Conservation (phyloP, 2,888 invertebrate genomes). For the Drosophila borealis region DNA sequence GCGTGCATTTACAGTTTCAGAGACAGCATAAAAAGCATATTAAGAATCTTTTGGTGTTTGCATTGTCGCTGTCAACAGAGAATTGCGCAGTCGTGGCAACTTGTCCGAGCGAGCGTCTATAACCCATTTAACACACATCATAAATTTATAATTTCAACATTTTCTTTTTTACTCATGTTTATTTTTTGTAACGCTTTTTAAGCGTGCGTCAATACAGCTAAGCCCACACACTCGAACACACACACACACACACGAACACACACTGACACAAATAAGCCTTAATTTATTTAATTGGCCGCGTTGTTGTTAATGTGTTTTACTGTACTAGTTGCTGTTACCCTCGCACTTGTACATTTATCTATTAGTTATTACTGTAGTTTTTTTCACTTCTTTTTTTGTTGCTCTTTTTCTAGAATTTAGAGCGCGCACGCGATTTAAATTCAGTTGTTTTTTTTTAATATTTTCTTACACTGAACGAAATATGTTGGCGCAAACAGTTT, state of each 20-base stretch:
- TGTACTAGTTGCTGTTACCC: constrained; percentile 31
- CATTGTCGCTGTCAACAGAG: not conserved
- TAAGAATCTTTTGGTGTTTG: too few species aligned
- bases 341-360: constrained; percentile 45
- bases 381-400: not conserved
- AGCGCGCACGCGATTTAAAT: constrained; percentile 69
- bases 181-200: constrained; percentile 56
- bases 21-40: too few species aligned
- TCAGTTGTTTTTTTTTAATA: constrained; percentile 8
- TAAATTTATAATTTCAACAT: constrained; percentile 50
- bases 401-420: constrained; percentile 51
- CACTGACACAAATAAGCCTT: constrained; percentile 61
- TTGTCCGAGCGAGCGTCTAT: constrained; percentile 27
- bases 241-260: constrained; percentile 17
- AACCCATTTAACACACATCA: constrained; percentile 78
- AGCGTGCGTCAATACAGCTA: constrained; percentile 31
- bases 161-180: constrained; percentile 18
- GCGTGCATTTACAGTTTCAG: too few species aligned
- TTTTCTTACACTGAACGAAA: constrained; percentile 22
- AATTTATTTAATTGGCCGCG: constrained; percentile 81
- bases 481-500: constrained; percentile 14
- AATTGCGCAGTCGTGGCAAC: not conserved
- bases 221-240: constrained; percentile 28
- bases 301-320: constrained; percentile 33
- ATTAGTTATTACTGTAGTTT: constrained; percentile 28